These are phyloP conservation scores for Chamaea fasciata DNA, from an alignment of 2,113 vertebrate genomes.

Conservation along the genomic window DNA sequence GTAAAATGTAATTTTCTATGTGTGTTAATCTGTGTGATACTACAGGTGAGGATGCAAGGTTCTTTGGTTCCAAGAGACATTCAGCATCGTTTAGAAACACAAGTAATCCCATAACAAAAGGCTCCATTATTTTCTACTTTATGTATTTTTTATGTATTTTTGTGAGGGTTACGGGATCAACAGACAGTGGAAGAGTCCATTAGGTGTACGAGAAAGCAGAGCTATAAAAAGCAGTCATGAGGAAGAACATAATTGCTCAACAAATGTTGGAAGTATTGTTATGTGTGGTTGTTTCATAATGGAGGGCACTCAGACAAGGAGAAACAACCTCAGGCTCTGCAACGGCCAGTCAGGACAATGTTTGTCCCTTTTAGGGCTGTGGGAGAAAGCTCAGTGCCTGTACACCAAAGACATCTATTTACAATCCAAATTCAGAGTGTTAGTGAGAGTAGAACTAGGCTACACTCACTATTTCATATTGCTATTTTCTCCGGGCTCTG, in stretches of 20 bases:
- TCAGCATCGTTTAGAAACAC: not conserved
- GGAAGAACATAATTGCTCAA: not conserved
- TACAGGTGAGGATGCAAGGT: not conserved
- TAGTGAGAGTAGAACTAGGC: not conserved
- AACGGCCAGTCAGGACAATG: not conserved
- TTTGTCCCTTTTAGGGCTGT: not conserved
- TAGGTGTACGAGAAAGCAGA: not conserved
- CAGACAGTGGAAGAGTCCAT: not conserved
- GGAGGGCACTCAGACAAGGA: not conserved
- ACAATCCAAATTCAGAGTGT: not conserved
- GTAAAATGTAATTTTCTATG: not conserved
- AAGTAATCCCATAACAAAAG: not conserved
- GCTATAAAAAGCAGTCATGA: not conserved
- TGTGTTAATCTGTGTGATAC: not conserved
- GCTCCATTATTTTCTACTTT: not conserved
- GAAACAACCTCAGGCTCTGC: not conserved
- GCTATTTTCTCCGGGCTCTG: not conserved
- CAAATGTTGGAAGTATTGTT: not conserved
- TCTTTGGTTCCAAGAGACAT: not conserved
- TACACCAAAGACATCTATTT: not conserved
- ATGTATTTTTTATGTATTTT: not conserved
- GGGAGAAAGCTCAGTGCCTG: not conserved
- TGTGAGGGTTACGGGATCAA: not conserved
- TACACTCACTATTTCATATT: not conserved
- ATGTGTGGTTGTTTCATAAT: not conserved